phyloP scores from a whole-genome alignment of 2,888 invertebrate species.

The Eutolmus rufibarbis region DNA sequence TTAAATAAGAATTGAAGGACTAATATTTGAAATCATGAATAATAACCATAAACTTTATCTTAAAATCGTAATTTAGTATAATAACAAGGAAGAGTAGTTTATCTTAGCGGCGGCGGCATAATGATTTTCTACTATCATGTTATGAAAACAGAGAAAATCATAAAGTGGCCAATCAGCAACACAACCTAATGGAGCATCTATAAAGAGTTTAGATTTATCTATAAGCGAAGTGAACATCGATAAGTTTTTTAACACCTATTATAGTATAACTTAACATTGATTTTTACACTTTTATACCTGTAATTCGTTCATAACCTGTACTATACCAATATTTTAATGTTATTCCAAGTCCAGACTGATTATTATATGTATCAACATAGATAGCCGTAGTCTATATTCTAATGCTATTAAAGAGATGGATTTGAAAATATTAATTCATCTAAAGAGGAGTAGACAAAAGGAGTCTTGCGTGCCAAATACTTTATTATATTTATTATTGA shows the following conservation, averaged over 20 bases:
- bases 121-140: too few relatives aligned
- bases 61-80: too few relatives aligned
- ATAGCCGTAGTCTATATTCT: not conserved
- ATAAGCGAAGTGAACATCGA: too few relatives aligned
- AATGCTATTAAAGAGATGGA: not conserved
- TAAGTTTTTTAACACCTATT: not conserved
- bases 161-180: too few relatives aligned
- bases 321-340: not conserved
- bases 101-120: too few relatives aligned
- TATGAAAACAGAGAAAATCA: too few relatives aligned
- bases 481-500: not conserved
- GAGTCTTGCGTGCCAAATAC: not conserved
- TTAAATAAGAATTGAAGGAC: not conserved
- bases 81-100: too few relatives aligned
- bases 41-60: not conserved
- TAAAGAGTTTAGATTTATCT: too few relatives aligned
- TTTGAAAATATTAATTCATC: not conserved
- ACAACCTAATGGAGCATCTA: too few relatives aligned
- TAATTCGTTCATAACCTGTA: not conserved
- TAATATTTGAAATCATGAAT: not conserved
- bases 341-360: not conserved
- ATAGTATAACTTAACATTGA: not conserved
- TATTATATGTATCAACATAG: not conserved
- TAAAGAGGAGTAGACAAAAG: not conserved
- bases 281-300: not conserved